Percentiles rank a stretch among this genome's conserved stretches.
These are phyloP conservation scores for Eilema sororculum DNA, from an alignment of 2,888 invertebrate species.

Conservation along the genomic window DNA sequence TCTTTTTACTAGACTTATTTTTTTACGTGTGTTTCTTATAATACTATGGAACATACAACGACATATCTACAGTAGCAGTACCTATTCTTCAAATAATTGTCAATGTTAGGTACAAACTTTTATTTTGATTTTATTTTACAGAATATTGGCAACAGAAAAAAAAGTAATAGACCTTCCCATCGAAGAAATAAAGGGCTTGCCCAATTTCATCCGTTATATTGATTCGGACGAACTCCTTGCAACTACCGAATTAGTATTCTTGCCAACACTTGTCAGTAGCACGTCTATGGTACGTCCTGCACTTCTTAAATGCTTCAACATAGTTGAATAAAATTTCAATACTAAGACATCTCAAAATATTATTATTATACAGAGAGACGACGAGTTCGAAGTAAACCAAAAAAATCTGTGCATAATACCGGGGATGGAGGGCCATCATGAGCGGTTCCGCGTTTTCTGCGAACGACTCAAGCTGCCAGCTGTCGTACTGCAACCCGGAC, in stretches of 20 bases:
- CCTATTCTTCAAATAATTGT: no score
- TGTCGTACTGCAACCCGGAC: conserved; percentile 61
- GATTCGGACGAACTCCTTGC: conserved; percentile 68
- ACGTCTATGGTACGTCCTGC: conserved; percentile 5
- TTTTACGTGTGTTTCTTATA: no score
- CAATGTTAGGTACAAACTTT: neutral
- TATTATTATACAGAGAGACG: conserved; percentile 59
- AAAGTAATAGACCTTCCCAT: neutral
- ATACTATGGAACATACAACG: no score
- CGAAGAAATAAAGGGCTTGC: conserved; percentile 16
- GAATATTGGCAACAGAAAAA: conserved; percentile 12
- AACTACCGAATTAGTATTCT: conserved; percentile 61
- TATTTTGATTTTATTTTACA: neutral
- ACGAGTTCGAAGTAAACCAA: conserved; percentile 57
- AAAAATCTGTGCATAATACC: conserved; percentile 64
- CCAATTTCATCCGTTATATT: conserved; percentile 34
- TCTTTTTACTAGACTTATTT: no score
- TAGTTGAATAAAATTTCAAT: no score
- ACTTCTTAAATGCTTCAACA: no score
- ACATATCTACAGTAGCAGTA: no score
- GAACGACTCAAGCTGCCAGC: conserved; percentile 65
- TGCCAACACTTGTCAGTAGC: conserved; percentile 55
- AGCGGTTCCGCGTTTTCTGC: conserved; percentile 56
- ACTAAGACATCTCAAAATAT: neutral
- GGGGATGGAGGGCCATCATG: conserved; percentile 64